Base-by-base conservation (phyloP, 2,888 invertebrate genomes). In the Coenonympha glycerion region DNA sequence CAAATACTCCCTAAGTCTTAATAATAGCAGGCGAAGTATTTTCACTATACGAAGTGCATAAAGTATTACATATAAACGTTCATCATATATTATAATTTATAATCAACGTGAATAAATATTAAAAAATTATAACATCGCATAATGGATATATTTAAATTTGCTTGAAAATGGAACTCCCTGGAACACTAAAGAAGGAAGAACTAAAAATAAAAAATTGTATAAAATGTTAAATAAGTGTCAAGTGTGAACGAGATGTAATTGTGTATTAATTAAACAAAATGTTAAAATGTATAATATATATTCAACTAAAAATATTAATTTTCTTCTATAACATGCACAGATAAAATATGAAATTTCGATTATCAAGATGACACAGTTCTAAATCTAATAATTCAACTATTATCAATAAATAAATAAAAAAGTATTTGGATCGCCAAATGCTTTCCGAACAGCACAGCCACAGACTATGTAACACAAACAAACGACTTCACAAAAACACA, bases 101-200 rank as follows among this genome's bases (percentile, higher is more conserved):
- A 69, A 61, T 66, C 66, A 67, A 69, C 62, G 67, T 65, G 68
- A 67, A 71, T 59, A 66, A 8, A 33, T 61, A 63, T 63, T 60
- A 63, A 68, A 61, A 62, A 62, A 66, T 67, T 69, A 64, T 70
- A 71, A 74, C 72, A 75, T 65, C 69, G 69, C 69, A 68, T 62
- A 68, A 64, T 69, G 65, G 67, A 61, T 78, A 85, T 83, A 83
- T 69, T 81, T 86, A 86, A 87, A 87, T 86, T 86, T 87, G 86
- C 86, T 87, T 86, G 85, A 77, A 64, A 69, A 61, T 56, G 53
- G 56, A 53, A n/a, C n/a, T n/a, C 60, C 66, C 68, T 62, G 68
- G 68, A 63, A 70, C 65, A 59, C 57, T 59, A 59, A 52, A 13
- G 48, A 47, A 50, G 47, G 49, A 56, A 54, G 30, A 49, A 36